Evolutionary conservation across 2,797 vertebrate species (phyloP).

Genomic region (Platyrinchus mystaceus): DNA sequence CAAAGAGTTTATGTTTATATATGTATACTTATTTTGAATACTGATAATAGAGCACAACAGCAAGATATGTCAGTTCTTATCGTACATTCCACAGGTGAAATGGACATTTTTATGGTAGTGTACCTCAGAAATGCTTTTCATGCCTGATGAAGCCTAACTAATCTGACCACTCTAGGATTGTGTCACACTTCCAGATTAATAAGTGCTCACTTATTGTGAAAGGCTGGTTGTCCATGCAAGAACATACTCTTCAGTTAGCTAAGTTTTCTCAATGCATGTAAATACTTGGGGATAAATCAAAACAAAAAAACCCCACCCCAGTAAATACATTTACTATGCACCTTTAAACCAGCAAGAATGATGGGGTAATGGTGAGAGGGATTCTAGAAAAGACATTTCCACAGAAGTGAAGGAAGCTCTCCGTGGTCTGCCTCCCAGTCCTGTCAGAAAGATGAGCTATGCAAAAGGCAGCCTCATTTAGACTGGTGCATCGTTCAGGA

Average conservation of each 20-base stretch:
- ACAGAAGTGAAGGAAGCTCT: not conserved
- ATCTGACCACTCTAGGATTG: not conserved
- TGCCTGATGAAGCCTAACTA: not conserved
- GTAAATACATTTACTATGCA: not conserved
- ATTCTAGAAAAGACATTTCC: not conserved
- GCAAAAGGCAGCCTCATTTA: fast-evolving
- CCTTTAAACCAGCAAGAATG: not conserved
- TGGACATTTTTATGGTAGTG: not conserved
- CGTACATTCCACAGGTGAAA: not conserved
- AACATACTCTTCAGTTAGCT: not conserved
- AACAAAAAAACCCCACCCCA: not conserved
- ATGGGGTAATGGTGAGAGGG: not conserved
- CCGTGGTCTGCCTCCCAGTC: not conserved
- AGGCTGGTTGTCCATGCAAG: not conserved
- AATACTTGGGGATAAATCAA: not conserved
- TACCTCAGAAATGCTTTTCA: not conserved
- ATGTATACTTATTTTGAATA: not conserved
- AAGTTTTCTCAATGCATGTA: not conserved
- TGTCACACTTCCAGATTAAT: not conserved
- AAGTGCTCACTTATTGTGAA: not conserved
- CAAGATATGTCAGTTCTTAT: not conserved
- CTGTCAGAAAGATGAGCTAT: not conserved
- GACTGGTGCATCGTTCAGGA: not conserved
- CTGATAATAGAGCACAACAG: not conserved
- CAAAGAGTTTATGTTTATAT: not conserved